Evolutionary conservation across 1,140 invertebrate species (phyloP), one percentile per base, ranked within the genome.

Genomic region (Drosophila punjabiensis): DNA sequence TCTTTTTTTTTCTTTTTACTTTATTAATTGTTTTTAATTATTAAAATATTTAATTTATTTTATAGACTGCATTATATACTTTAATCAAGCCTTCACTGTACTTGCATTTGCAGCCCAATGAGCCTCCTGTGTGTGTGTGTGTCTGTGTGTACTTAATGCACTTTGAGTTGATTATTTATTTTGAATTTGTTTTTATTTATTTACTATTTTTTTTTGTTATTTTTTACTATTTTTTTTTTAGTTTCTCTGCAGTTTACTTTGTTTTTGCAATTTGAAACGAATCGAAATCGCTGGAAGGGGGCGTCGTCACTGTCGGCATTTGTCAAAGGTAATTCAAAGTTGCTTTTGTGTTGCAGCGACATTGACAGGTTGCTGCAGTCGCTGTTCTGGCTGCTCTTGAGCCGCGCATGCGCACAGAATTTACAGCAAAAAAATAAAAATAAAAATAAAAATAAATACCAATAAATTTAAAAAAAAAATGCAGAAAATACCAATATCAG

Each of bases 341-440:
- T 53, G 47, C 65, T 60, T 82, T 69, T 62, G 62, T 75, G 61
- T 33, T 56, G 70, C 78, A 81, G 45, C 70, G 64, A 81, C 79
- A 81, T 62, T 81, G 70, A 69, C 78, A 76, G 66, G 77, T 64
- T 82, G 52, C 52, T 64, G 47, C 50, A 41, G 59, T 63, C 32
- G 83, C 69, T 83, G 75, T 81, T 91, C 69, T 90, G 86, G 69
- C 69, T 83, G 75, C 79, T 91, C 69, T 90, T 91, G 69, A 83
- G 84, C 65, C 56, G 79, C 75, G 69, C 81, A 77, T 77, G 81
- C 73, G 81, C 78, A 81, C 65, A 68, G 68, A 63, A 67, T 68
- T 43, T 39, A 5, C 28, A 24, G 24, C 24, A 55, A 63, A 68
- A 33, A 24, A 63, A 30, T 2, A 39, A n/a, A 20, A 28, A n/a